Conservation (phyloP, 2,113 vertebrate species). For the Grammomys surdaster region DNA sequence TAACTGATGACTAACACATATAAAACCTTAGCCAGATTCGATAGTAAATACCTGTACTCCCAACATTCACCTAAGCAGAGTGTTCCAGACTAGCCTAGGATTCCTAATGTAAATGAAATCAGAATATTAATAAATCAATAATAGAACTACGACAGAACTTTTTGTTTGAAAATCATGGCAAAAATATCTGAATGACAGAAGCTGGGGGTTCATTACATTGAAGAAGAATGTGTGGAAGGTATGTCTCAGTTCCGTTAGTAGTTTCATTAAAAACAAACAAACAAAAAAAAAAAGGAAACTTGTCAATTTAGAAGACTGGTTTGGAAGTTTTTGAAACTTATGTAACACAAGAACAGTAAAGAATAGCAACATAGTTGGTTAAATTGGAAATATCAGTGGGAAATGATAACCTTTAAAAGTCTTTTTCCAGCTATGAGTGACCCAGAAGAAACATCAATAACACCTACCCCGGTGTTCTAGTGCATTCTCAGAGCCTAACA, state of each 20-base stretch:
- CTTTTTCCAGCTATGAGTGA: not conserved
- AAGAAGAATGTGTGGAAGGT: not conserved
- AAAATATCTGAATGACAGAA: not conserved
- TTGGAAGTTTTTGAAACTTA: constrained; percentile 22
- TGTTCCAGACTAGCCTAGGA: not conserved
- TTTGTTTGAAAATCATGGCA: not conserved
- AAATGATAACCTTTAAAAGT: constrained; percentile 35
- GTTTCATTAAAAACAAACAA: not conserved
- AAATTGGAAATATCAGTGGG: constrained; percentile 21
- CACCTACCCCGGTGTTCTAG: not conserved
- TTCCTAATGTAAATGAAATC: not conserved
- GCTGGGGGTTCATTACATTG: not conserved
- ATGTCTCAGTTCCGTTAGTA: not conserved
- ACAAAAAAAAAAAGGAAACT: not conserved
- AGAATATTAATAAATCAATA: constrained; percentile 30
- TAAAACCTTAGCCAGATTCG: not conserved
- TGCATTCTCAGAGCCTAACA: not conserved
- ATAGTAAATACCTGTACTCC: not conserved
- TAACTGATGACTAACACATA: not conserved
- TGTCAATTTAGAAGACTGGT: not conserved
- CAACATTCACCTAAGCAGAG: not conserved
- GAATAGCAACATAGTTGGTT: not conserved
- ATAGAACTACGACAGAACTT: not conserved
- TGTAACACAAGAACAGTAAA: not conserved
- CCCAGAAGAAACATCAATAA: not conserved